A percentile compares a stretch with the other conserved stretches of the same genome.
phyloP scores from a whole-genome alignment of 1,140 invertebrate genomes.

The Conopomorpha cramerella region DNA sequence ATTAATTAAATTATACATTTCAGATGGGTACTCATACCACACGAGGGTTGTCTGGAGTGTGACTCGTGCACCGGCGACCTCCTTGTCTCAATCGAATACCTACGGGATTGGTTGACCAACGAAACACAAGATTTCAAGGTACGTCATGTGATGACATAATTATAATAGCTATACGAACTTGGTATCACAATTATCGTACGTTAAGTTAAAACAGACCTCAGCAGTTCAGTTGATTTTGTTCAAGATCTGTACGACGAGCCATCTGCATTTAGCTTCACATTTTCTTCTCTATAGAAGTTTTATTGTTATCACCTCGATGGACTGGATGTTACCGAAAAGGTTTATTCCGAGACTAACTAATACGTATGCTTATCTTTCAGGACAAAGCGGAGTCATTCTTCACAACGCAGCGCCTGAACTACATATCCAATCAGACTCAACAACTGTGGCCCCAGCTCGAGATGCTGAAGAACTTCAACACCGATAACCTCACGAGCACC shows the following conservation, averaged over 20 bases:
- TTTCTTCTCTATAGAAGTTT: no score
- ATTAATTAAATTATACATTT: no score
- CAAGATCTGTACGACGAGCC: no score
- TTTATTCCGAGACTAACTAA: no score
- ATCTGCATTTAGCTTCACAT: no score
- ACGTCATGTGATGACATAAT: conserved; percentile 3
- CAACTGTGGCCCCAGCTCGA: conserved; percentile 24
- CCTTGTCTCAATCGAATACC: conserved; percentile 82
- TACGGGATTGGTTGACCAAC: conserved; percentile 45
- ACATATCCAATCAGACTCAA: conserved; percentile 39
- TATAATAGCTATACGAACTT: background rate
- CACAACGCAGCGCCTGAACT: conserved; percentile 45
- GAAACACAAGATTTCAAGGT: conserved; percentile 48
- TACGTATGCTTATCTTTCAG: no score
- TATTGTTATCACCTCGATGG: no score
- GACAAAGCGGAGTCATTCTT: conserved; percentile 51
- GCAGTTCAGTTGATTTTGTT: no score
- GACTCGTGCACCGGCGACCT: conserved; percentile 88
- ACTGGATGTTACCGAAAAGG: no score
- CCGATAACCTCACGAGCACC: conserved; percentile 20
- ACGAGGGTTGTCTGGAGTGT: conserved; percentile 79
- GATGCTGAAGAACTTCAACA: conserved; percentile 26
- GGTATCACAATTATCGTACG: background rate
- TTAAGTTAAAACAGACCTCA: no score
- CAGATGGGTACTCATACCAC: conserved; percentile 68